Evolutionary conservation across 2,113 vertebrate genomes (phyloP).

Genomic region (Chaetorhynchus papuensis): DNA sequence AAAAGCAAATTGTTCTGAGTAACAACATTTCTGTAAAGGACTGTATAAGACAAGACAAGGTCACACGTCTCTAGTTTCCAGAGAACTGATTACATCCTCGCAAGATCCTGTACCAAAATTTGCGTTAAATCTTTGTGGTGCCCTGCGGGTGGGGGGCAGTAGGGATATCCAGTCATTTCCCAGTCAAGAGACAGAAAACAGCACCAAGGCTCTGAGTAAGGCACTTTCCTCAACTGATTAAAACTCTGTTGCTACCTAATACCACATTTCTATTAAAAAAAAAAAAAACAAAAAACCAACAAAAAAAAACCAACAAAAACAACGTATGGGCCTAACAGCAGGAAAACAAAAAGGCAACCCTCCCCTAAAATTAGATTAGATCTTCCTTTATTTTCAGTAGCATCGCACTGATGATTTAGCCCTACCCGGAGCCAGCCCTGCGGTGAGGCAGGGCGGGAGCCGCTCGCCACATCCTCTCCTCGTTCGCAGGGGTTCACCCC

Average conservation of each 20-base stretch:
- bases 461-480: neutral
- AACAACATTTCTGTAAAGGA: neutral
- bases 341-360: neutral
- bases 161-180: neutral
- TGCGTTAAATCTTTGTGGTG: neutral
- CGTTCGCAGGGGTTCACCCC: neutral
- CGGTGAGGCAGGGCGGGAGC: neutral
- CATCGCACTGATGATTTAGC: neutral
- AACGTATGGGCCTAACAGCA: neutral
- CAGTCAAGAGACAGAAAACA: neutral
- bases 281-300: too few species aligned
- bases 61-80: neutral
- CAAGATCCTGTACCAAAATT: neutral
- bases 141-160: neutral
- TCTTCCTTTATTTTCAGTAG: neutral
- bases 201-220: neutral
- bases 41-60: neutral
- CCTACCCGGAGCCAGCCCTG: neutral
- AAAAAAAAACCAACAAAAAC: too few species aligned
- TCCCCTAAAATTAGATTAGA: neutral
- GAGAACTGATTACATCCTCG: neutral
- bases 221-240: neutral
- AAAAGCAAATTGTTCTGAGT: neutral
- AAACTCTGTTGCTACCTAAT: neutral
- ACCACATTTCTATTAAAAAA: neutral